Base-by-base conservation (phyloP, 2,113 vertebrate genomes). In the Pseudonaja textilis region DNA sequence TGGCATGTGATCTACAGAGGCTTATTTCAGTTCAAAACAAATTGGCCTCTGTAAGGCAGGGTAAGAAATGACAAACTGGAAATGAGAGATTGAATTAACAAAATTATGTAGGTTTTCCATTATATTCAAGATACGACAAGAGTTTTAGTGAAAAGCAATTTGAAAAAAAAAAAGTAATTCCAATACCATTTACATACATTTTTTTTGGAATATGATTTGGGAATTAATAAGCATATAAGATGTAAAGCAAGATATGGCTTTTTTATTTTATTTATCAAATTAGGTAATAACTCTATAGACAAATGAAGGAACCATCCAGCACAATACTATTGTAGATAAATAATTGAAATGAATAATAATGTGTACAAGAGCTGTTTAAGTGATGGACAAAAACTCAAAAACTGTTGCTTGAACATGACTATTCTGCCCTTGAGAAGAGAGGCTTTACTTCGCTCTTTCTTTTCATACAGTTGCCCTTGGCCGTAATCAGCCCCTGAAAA, bases 401-500 rank as follows among this genome's bases (percentile, higher is more conserved):
- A 42, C 34, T 69, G 16, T 69, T 55, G n/a, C 1, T n/a, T 2
- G 5, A 93, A 23, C 0, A 34, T 86, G 0, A 69, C 0, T 4
- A 29, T 9, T 0, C 0, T 29, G 18, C 12, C 54, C 6, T 57
- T 25, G 2, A 12, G 10, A 26, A 2, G 89, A 2, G 0, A 16
- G 88, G n/a, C 20, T 87, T 4, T 88, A 42, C 52, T 91, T 92
- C 11, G 61, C 7, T 14, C 57, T 26, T 91, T 95, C 86, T 94
- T 93, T 87, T 91, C 94, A 94, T 59, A 25, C 96, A 99, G 99
- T 99, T 97, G 98, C 99, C 96, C 98, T 99, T 25, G 99, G 99
- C 97, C 98, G 99, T 90, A 99, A 99, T 97, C 99, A 99, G 90
- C 98, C 99, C 96, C 97, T 99, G 97, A 99, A 99, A 97, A 99